A percentile compares a stretch with the other conserved stretches of the same genome.
These are phyloP conservation scores for Apodemia hepburni DNA, from an alignment of 2,888 invertebrate genomes.

Conservation along the genomic window DNA sequence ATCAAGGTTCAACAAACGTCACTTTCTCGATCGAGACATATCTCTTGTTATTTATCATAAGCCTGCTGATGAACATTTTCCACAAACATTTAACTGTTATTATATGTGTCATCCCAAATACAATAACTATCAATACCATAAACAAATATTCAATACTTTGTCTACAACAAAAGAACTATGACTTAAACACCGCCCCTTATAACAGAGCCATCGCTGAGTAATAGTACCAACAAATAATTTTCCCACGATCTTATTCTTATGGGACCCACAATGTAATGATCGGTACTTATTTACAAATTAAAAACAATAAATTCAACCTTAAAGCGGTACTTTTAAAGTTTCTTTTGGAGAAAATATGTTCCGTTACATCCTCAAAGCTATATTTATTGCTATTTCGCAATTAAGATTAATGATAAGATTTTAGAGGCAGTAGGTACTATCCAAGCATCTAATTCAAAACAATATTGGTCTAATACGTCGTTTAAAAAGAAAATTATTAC, in stretches of 20 bases:
- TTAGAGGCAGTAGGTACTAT: slow-evolving; percentile 61
- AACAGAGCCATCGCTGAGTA: slow-evolving; percentile 1
- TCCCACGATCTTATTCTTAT: slow-evolving; percentile 78
- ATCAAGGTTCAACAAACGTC: no score
- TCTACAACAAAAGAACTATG: not conserved
- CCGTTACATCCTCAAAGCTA: slow-evolving; percentile 42
- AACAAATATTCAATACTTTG: not conserved
- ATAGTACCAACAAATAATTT: slow-evolving; percentile 36
- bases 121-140: not conserved
- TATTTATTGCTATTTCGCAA: slow-evolving; percentile 78
- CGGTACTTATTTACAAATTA: slow-evolving; percentile 63
- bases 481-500: slow-evolving; percentile 60
- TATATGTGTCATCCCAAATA: not conserved
- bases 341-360: slow-evolving; percentile 42
- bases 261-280: slow-evolving; percentile 62
- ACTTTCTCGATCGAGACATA: no score
- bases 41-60: no score
- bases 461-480: slow-evolving; percentile 53
- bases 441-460: slow-evolving; percentile 64
- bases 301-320: slow-evolving; percentile 47
- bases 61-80: no score
- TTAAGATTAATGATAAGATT: slow-evolving; percentile 79
- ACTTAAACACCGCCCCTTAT: slow-evolving; percentile 2
- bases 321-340: slow-evolving; percentile 23
- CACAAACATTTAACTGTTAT: no score